phyloP scores from a whole-genome alignment of 2,113 vertebrate genomes.

The Sinocyclocheilus grahami region DNA sequence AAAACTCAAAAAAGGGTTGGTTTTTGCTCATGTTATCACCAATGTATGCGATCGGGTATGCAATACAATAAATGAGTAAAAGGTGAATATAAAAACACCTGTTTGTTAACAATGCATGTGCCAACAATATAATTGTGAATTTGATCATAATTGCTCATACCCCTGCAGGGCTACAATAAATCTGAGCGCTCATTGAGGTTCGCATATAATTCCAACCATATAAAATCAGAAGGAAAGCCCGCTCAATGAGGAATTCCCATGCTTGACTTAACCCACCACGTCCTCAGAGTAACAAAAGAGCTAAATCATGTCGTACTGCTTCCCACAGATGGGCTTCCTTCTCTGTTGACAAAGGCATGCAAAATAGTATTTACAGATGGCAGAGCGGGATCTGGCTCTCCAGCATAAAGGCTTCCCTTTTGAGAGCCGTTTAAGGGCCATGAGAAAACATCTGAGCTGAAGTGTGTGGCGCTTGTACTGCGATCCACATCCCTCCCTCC shows the following conservation, averaged over 20 bases:
- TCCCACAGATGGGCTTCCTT: constrained; percentile 52
- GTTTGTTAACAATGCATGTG: background rate
- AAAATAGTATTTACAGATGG: constrained; percentile 60
- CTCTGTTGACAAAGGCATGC: constrained; percentile 50
- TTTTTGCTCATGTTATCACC: constrained; percentile 2
- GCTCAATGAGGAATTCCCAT: constrained; percentile 51
- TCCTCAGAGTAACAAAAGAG: constrained; percentile 47
- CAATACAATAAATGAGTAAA: constrained; percentile 5
- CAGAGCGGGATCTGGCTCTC: constrained; percentile 33
- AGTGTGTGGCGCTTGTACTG: constrained; percentile 18
- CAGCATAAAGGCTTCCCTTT: constrained; percentile 45
- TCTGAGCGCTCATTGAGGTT: background rate
- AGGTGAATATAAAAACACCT: background rate
- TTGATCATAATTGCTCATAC: background rate
- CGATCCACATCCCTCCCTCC: constrained; percentile 9
- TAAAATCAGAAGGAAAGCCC: constrained; percentile 14
- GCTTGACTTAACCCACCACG: constrained; percentile 39
- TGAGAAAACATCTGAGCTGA: constrained; percentile 45
- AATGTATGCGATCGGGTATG: background rate
- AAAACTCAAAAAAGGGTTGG: background rate
- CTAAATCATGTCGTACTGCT: constrained; percentile 48
- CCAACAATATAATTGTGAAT: background rate
- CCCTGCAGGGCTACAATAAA: constrained; percentile 17
- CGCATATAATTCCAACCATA: constrained; percentile 20
- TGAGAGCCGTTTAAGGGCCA: constrained; percentile 44